Base-by-base conservation (phyloP, 2,113 vertebrate genomes). In the Columbina picui region DNA sequence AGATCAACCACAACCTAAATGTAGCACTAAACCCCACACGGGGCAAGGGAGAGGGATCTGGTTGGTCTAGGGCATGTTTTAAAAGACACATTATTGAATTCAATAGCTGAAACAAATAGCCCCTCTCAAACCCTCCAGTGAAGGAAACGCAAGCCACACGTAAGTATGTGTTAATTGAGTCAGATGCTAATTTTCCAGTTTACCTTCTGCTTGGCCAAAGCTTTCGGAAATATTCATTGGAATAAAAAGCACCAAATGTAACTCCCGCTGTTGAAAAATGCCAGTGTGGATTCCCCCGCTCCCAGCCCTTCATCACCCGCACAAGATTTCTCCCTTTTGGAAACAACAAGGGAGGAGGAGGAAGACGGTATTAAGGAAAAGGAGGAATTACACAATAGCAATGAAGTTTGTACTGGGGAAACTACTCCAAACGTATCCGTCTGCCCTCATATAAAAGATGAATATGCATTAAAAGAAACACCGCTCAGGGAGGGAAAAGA, bases 101-200 rank as follows among this genome's bases (percentile, higher is more conserved):
- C 38, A 47, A 55, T 7, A 74, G 52, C 71, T 56, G 67, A 88
- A 94, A 77, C n/a, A 53, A 77, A 50, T 0, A 86, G 38, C 11
- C 23, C 55, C 55, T 63, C 79, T 64, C 60, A 27, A 90, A 74
- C 34, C 39, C 41, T 25, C 56, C 29, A 15, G 16, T 3, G 68
- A 81, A 86, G 76, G 68, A 49, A 95, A 88, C 19, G 19, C 15
- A 50, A 84, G 85, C 19, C 64, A 77, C 53, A 29, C 3, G 0
- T 57, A 45, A 56, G 49, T 5, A 77, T 0, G 3, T 67, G 91
- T 70, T 55, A 74, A 90, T 64, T 30, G 52, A 91, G 60, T 21
- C 75, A 78, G 23, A 61, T 15, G n/a, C 30, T 94, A 3, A 47
- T 74, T 80, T 94, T 86, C 94, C 86, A 84, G 59, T 78, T 88